These are phyloP conservation scores for Notechis scutatus DNA, from an alignment of 2,113 vertebrate species.

Conservation along the genomic window DNA sequence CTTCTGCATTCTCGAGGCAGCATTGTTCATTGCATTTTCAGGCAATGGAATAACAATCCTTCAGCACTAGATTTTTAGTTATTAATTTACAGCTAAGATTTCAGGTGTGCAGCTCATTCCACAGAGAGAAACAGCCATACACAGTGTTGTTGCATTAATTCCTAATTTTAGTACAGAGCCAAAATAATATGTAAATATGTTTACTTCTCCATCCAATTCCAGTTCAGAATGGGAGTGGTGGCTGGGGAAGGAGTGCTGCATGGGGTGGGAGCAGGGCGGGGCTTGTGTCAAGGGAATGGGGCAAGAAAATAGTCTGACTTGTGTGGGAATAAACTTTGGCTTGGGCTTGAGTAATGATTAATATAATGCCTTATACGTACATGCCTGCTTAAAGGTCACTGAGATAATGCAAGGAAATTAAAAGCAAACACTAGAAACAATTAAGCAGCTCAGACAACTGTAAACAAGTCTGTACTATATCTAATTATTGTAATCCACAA, in stretches of 20 bases:
- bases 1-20: background rate
- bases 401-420: too few species aligned
- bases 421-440: too few species aligned
- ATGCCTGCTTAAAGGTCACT: too few species aligned
- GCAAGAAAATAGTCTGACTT: background rate
- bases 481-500: too few species aligned
- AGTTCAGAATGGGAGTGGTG: background rate
- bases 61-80: background rate
- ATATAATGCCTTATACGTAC: too few species aligned
- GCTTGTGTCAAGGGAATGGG: background rate
- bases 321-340: too few species aligned
- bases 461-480: too few species aligned
- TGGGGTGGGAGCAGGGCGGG: background rate
- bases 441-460: too few species aligned
- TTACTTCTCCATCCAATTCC: background rate
- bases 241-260: background rate
- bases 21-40: background rate
- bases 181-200: background rate
- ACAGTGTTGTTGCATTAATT: background rate
- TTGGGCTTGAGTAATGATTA: too few species aligned
- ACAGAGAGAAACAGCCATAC: background rate
- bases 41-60: background rate
- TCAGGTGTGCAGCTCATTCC: background rate
- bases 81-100: background rate
- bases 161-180: background rate